Evolutionary conservation across 2,888 invertebrate species (phyloP), one percentile per base, ranked within the genome.

Genomic region (Sarcophaga subvicina): DNA sequence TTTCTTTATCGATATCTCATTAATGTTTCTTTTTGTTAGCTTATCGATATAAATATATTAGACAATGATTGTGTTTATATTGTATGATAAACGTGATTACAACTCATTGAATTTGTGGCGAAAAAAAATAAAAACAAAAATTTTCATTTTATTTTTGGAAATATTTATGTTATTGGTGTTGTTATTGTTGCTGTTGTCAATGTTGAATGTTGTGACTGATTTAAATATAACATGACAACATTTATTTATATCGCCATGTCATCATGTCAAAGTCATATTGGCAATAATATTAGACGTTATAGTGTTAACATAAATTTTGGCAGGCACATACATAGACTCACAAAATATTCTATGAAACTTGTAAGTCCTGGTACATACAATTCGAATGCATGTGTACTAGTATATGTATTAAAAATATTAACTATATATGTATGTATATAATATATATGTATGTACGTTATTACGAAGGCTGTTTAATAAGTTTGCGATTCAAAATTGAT

Each of bases 211-310:
- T 54, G 54, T 54, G 17, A 62, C 62, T 20, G 54, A 27, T 25
- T 66, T 77, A 71, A 54, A 62, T 62, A 20, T 62, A 71, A 71
- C 25, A 71, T 59, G 37, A 20, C 59, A 77, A 49, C 12, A 59
- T 37, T 62, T 63, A 75, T 75, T 75, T 64, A 49, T 75, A 75
- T 75, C 49, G 75, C 49, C 63, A 27, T 75, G 75, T 75, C 75
- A 64, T 64, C 64, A 75, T 75, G 75, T 75, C 75, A 75, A 49
- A 63, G 75, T 64, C 64, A 75, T 75, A 64, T 64, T 8, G 22
- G 49, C 75, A 64, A 75, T 75, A 75, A 75, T 49, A 62, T 63
- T 49, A 75, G 63, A 75, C 63, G 75, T 73, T 73, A 37, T 45
- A 62, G 73, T 62, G 60, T 73, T 73, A 60, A 73, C 73, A 75